Evolutionary conservation across 30 jellyfish, hydroid and myxozoan genomes (phyloP), one percentile per base, ranked within the genome.

Genomic region (Aurelia aurita complex sp. Pacific): DNA sequence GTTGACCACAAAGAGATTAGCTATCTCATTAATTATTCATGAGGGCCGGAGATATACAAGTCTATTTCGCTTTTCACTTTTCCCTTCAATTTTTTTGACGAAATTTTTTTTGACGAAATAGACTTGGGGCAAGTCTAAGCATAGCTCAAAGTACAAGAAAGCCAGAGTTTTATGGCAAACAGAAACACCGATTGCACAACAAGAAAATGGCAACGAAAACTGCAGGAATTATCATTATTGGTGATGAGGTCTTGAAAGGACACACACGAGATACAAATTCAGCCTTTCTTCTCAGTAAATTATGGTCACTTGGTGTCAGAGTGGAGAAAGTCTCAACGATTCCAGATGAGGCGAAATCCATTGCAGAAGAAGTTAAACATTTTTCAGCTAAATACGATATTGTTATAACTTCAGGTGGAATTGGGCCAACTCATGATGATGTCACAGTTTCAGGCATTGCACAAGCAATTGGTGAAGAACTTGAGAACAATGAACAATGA

Each of bases 351-450:
- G 91, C 78, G 54, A 85, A 94, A 3, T 78, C 54, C 18, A 94
- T 94, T 23, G 92, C 96, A 11, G 73, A 75, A 3, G 90, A 79
- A 63, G 90, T 94, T 7, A 46, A 57, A 23, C 60, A 61, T 29
- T 94, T 94, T 68, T 89, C 99, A 8, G 19, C 70, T 4, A 69
- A 68, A 29, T 89, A 89, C 73, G 51, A 87, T 53, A 16, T 84
- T 65, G 97, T 94, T 33, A 53, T 94, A 8, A 78, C 97, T 1
- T 70, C 96, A 14, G 99, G 99, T 40, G 99, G 99, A 33, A 86
- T 94, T 8, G 99, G 99, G n/a, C 97, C 97, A 42, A 94, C 99
- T 1, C 99, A 94, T 55, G 99, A 94, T 74, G 99, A 94, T 63
- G 94, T 89, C 16, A 94, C 99, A 64, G 59, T 83, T 53, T 77